Base-by-base conservation (phyloP, 2,888 invertebrate genomes). In the Pollenia angustigena region DNA sequence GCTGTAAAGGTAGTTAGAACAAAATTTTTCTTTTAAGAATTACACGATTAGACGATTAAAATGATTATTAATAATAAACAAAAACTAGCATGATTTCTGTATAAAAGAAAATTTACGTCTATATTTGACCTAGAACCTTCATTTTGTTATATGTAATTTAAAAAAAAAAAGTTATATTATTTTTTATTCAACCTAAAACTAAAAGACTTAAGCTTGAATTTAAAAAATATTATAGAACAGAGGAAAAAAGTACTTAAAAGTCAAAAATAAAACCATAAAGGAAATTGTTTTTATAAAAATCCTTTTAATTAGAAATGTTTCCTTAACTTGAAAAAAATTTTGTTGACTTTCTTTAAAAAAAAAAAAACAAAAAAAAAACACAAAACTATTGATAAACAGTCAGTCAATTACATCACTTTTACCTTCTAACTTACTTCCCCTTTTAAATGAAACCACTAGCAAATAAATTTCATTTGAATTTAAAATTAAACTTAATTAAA, bases 191-290 rank as follows among this genome's bases (percentile, higher is more conserved):
- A 81, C 16, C 81, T 85, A 82, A 80, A 89, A 88, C 87, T 84
- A 89, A 89, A 89, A 89, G 89, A 89, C 89, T 89, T 88, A 88
- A 82, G 85, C 87, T 81, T 89, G 87, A 88, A 89, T 88, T 89
- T 89, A 88, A 75, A 23, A 58, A 78, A 85, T 69, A 60, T 40
- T 69, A 71, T 66, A 42, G 18, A 52, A 66, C 54, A 32, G 71
- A 62, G 68, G 9, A 72, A 11, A 40, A 23, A 64, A 40, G 56
- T 12, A 40, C 16, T 12, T 52, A 44, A 48, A 42, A 42, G 0
- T n/a, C 54, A 48, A 62, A 62, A 4, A 1, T 7, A 32, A 78
- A 78, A 68, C 14, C 18, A 40, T 12, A 52, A 10, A 4, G 52
- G n/a, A 46, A 62, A 71, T 32, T 52, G 58, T 50, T 60, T 58